A percentile compares a stretch with the other conserved stretches of the same genome.
phyloP scores from a whole-genome alignment of 2,113 vertebrate species.

The Microtus oregoni region DNA sequence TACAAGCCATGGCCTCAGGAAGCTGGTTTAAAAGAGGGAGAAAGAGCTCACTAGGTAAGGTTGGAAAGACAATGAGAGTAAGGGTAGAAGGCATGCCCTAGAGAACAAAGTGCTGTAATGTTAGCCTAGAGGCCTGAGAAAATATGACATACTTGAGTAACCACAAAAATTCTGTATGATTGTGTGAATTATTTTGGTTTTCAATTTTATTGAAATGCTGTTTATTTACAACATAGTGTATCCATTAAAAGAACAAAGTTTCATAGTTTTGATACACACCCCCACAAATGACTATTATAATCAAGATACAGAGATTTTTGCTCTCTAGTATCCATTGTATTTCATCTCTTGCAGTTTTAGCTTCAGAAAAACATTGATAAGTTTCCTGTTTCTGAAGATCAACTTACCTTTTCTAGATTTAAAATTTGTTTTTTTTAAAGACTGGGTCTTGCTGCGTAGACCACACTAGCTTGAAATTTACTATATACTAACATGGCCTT shows the following conservation, averaged over 20 bases:
- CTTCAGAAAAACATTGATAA: background rate
- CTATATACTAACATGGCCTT: background rate
- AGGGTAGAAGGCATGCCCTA: background rate
- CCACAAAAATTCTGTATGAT: background rate
- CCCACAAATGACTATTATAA: background rate
- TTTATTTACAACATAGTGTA: background rate
- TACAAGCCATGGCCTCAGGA: background rate
- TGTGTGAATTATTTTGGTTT: background rate
- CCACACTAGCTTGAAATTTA: background rate
- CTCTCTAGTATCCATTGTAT: background rate
- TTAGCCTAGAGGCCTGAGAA: background rate
- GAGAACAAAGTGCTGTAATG: background rate
- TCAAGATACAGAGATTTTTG: background rate
- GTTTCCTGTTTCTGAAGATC: background rate
- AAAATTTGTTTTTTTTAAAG: background rate
- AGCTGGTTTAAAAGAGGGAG: background rate
- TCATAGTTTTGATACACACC: background rate
- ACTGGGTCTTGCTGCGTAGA: background rate
- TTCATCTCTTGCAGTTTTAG: background rate
- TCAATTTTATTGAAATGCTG: background rate
- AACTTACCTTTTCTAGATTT: background rate
- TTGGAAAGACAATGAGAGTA: background rate
- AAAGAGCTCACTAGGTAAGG: background rate
- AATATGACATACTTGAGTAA: background rate
- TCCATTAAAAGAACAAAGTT: background rate